A percentile compares a stretch with the other conserved stretches of the same genome.
phyloP scores from a whole-genome alignment of 2,888 invertebrate genomes.

The Onchidella celtica region DNA sequence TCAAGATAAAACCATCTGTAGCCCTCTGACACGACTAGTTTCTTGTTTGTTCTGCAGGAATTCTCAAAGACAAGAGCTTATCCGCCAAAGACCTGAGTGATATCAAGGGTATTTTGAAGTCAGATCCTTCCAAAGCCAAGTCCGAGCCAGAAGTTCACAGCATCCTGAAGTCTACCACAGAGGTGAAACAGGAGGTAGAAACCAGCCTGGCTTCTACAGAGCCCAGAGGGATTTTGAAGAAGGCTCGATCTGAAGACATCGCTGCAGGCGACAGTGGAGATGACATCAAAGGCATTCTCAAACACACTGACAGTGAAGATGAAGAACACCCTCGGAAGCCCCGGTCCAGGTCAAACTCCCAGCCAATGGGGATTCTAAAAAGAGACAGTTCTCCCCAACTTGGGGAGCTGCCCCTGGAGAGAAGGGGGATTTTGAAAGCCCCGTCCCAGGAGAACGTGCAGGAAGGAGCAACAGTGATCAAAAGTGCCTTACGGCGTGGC shows the following conservation, averaged over 20 bases:
- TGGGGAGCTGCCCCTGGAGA: conserved; percentile 25
- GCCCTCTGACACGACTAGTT: no score
- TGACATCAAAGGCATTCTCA: conserved; percentile 63
- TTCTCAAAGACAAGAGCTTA: conserved; percentile 36
- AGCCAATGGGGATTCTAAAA: conserved; percentile 44
- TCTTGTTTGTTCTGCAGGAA: no score
- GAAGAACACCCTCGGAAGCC: background rate
- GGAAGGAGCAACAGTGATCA: conserved; percentile 19
- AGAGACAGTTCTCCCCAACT: conserved; percentile 12
- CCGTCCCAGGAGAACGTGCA: conserved; percentile 32
- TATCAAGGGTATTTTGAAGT: conserved; percentile 55
- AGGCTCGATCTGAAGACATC: conserved; percentile 53
- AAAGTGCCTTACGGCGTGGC: conserved; percentile 38
- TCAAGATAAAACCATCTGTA: no score
- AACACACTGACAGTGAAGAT: conserved; percentile 47
- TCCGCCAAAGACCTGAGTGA: conserved; percentile 50
- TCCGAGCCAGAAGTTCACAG: conserved; percentile 59
- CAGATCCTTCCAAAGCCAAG: conserved; percentile 41
- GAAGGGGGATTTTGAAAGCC: conserved; percentile 37
- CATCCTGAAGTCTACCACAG: conserved; percentile 58
- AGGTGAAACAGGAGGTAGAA: conserved; percentile 36
- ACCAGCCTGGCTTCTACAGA: conserved; percentile 21
- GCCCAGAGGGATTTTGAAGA: conserved; percentile 63
- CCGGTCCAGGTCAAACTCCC: conserved; percentile 47
- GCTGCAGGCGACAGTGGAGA: conserved; percentile 45